Evolutionary conservation across 2,113 vertebrate species (phyloP).

Genomic region (Microcebus tavaratra): DNA sequence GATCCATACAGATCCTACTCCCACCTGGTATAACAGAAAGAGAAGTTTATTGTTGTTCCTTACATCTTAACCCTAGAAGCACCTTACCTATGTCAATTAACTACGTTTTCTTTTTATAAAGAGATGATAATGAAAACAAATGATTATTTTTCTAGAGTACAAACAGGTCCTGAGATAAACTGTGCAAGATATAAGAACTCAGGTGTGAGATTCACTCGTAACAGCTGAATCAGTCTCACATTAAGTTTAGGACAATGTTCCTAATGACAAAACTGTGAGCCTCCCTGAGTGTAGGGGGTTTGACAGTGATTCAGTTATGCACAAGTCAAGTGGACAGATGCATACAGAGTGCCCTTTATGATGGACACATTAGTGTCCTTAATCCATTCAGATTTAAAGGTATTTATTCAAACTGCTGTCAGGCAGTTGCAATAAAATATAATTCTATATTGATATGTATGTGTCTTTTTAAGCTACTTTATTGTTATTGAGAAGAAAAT

Average conservation of each 20-base stretch:
- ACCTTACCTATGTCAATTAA: neutral
- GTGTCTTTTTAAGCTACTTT: neutral
- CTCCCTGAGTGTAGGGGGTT: neutral
- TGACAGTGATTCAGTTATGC: neutral
- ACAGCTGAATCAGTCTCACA: neutral
- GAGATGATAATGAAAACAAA: neutral
- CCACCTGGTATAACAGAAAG: neutral
- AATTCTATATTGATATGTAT: neutral
- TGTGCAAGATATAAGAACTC: neutral
- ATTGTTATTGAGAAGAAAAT: neutral
- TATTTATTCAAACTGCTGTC: neutral
- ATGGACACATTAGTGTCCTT: neutral
- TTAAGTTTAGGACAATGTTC: neutral
- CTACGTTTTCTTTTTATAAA: neutral
- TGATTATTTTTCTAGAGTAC: neutral
- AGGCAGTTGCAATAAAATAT: neutral
- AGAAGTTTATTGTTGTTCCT: neutral
- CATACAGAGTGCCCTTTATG: neutral
- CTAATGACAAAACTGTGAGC: neutral
- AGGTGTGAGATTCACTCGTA: neutral
- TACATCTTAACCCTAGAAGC: neutral
- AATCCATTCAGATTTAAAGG: neutral
- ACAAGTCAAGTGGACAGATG: too few species aligned
- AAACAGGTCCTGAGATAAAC: neutral
- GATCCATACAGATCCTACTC: neutral